phyloP scores from a whole-genome alignment of 2,113 vertebrate genomes.

The Rhegmatorhina hoffmannsi region DNA sequence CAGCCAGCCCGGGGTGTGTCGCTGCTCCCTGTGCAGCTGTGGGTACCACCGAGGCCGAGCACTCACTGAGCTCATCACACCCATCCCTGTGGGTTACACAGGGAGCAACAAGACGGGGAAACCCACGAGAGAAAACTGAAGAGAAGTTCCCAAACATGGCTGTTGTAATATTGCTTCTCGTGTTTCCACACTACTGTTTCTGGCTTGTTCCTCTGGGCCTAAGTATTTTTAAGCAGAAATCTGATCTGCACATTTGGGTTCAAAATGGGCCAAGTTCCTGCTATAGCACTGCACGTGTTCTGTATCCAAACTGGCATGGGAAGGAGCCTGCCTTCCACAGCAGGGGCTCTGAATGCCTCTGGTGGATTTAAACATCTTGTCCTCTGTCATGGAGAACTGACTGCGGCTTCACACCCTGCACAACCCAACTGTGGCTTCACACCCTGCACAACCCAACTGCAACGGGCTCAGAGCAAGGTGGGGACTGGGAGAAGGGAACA shows the following conservation, averaged over 20 bases:
- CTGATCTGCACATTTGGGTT: slow-evolving; percentile 14
- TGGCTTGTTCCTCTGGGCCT: not conserved
- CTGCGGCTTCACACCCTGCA: not conserved
- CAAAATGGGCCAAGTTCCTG: not conserved
- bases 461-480: not conserved
- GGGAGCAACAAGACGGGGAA: not conserved
- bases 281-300: not conserved
- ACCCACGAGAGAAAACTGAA: not conserved
- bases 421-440: not conserved
- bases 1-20: not conserved
- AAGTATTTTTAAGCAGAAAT: slow-evolving; percentile 24
- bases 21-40: not conserved
- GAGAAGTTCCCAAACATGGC: not conserved
- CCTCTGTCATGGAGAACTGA: not conserved
- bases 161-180: not conserved
- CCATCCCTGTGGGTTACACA: slow-evolving; percentile 24
- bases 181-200: not conserved
- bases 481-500: not conserved
- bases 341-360: not conserved
- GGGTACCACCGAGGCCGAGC: not conserved
- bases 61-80: slow-evolving; percentile 12
- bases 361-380: not conserved
- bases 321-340: slow-evolving; percentile 26
- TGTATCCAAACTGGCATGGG: not conserved
- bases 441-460: not conserved